A percentile compares a stretch with the other conserved stretches of the same genome.
phyloP scores from a whole-genome alignment of 2,888 invertebrate genomes.

The Ochropleura leucogaster region DNA sequence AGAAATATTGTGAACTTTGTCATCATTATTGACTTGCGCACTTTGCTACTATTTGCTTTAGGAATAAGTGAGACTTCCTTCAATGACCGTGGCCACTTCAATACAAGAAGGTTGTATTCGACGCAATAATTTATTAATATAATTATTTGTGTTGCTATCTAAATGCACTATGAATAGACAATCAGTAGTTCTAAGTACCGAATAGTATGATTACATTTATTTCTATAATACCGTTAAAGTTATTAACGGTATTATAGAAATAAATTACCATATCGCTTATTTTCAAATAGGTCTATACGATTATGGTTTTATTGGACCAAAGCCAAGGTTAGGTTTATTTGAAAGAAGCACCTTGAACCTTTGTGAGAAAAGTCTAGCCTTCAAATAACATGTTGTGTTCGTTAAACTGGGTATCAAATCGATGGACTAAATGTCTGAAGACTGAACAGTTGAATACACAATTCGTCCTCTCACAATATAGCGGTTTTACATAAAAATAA shows the following conservation, averaged over 20 bases:
- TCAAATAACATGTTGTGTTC: neutral
- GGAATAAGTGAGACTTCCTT: conserved; percentile 4
- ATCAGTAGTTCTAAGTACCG: neutral
- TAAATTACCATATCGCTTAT: neutral
- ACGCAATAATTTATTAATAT: neutral
- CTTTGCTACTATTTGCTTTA: conserved; percentile 11
- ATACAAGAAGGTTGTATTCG: conserved; percentile 3
- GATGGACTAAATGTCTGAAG: neutral
- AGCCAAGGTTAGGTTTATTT: conserved; percentile 21
- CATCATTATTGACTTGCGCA: conserved; percentile 36
- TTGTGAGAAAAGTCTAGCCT: conserved; percentile 10
- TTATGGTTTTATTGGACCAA: neutral
- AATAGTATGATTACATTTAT: neutral
- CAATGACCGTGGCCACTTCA: neutral
- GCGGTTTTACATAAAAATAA: no score
- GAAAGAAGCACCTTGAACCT: conserved; percentile 1
- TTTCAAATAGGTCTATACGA: neutral
- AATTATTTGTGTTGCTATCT: neutral
- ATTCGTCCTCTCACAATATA: neutral
- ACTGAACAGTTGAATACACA: neutral
- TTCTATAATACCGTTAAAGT: neutral
- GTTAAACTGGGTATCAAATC: neutral
- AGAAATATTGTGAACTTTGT: conserved; percentile 21
- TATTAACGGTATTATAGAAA: neutral
- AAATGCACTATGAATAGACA: neutral